phyloP scores from a whole-genome alignment of 2,797 vertebrate genomes.

The Rachycentron canadum region DNA sequence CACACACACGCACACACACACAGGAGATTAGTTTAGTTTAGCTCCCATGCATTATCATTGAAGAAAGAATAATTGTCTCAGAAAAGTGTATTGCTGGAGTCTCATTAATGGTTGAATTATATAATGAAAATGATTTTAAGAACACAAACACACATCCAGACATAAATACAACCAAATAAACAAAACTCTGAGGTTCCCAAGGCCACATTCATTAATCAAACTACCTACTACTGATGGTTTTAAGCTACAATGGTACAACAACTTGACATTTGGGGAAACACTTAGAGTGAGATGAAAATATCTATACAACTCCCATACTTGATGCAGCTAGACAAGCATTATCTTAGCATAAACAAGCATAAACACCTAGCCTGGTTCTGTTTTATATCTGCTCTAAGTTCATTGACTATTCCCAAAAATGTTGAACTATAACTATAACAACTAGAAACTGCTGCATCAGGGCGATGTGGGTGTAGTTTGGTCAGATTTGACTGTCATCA shows the following conservation, averaged over 20 bases:
- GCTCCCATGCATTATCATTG: conserved; percentile 40
- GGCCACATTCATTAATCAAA: not conserved
- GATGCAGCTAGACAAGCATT: too few species aligned
- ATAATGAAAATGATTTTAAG: conserved; percentile 5
- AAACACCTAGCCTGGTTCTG: not conserved
- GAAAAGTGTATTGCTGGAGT: not conserved
- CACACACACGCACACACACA: conserved; percentile 16
- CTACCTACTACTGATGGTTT: conserved; percentile 13
- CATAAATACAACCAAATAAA: conserved; percentile 3
- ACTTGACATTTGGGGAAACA: too few species aligned
- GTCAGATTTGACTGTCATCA: not conserved
- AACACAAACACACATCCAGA: conserved; percentile 6
- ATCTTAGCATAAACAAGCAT: too few species aligned
- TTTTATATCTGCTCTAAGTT: too few species aligned
- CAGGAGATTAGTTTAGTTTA: conserved; percentile 52
- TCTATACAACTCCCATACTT: too few species aligned
- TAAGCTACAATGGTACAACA: not conserved
- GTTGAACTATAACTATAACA: not conserved
- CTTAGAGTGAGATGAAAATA: too few species aligned
- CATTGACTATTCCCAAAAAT: conserved; percentile 8
- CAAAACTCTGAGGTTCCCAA: not conserved
- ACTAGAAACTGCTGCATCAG: too few species aligned
- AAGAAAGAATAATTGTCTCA: conserved; percentile 28
- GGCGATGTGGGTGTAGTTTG: not conserved
- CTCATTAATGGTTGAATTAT: conserved; percentile 35